A percentile compares a stretch with the other conserved stretches of the same genome.
phyloP scores from a whole-genome alignment of 2,888 invertebrate species.

The Eulithis testata region DNA sequence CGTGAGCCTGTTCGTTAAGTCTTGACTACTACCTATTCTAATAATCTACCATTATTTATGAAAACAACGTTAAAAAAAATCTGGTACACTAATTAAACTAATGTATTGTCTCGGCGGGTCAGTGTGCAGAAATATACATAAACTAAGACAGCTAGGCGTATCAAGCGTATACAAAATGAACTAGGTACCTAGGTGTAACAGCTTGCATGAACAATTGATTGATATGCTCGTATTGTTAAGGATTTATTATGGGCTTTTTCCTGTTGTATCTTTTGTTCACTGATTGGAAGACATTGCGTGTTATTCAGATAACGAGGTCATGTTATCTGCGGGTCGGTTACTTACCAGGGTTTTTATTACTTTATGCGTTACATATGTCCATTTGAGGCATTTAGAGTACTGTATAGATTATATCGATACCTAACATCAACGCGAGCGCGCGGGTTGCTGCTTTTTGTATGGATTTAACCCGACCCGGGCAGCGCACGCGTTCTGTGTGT shows the following conservation, averaged over 20 bases:
- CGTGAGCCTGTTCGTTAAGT: not conserved
- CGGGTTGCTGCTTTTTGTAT: no score
- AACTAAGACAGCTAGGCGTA: no score
- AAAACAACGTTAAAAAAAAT: no score
- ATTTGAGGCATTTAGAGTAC: constrained; percentile 18
- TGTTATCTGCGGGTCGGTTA: constrained; percentile 59
- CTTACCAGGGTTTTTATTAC: constrained; percentile 41
- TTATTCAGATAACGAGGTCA: constrained; percentile 69
- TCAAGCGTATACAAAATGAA: constrained; percentile 4
- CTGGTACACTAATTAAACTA: no score
- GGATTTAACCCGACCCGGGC: no score
- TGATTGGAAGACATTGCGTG: constrained; percentile 59
- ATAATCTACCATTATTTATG: no score
- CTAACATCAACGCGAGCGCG: not conserved
- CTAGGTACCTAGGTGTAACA: constrained; percentile 8
- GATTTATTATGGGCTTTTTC: constrained; percentile 44
- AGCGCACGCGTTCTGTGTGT: no score
- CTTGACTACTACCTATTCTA: not conserved
- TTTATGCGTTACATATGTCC: constrained; percentile 26
- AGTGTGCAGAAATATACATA: not conserved
- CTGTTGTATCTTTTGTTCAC: constrained; percentile 52
- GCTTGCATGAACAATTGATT: constrained; percentile 33
- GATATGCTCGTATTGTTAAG: constrained; percentile 35
- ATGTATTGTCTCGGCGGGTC: no score
- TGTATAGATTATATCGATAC: not conserved